Percentiles rank a stretch among this genome's conserved stretches.
These are phyloP conservation scores for Chascanopsetta lugubris DNA, from an alignment of 2,113 vertebrate genomes.

Conservation along the genomic window DNA sequence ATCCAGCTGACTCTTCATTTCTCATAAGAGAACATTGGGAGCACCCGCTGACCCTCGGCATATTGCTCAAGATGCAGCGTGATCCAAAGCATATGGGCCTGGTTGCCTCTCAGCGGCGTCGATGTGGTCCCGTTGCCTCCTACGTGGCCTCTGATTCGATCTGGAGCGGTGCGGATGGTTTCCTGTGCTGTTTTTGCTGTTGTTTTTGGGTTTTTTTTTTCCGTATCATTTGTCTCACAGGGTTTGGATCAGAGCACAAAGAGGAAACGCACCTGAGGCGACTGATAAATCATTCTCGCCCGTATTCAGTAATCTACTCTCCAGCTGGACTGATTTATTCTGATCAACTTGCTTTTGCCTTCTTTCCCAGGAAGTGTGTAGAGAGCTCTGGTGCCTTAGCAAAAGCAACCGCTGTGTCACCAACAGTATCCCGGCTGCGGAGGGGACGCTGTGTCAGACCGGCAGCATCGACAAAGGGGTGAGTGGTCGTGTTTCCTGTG, in stretches of 20 bases:
- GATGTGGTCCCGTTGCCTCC: constrained; percentile 35
- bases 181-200: constrained; percentile 13
- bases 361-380: constrained; percentile 99
- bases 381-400: constrained; percentile 99
- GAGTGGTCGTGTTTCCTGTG: constrained; percentile 68
- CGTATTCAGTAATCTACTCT: constrained; percentile 9
- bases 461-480: constrained; percentile 98
- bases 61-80: constrained; percentile 55
- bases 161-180: constrained; percentile 19
- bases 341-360: constrained; percentile 97
- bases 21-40: constrained; percentile 62
- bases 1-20: constrained; percentile 73
- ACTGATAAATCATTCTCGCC: constrained; percentile 39
- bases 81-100: constrained; percentile 67
- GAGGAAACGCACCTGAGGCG: constrained; percentile 28
- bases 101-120: constrained; percentile 22
- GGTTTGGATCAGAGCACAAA: neutral
- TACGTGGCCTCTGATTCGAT: constrained; percentile 39
- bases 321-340: constrained; percentile 75
- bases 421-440: constrained; percentile 98
- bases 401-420: constrained; percentile 99
- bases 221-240: too few relatives aligned
- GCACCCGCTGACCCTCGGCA: constrained; percentile 48
- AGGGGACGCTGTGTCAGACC: constrained; percentile 96
- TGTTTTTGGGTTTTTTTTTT: constrained; percentile 5